Conservation (phyloP, 2,797 vertebrate species). For the Lateolabrax maculatus region DNA sequence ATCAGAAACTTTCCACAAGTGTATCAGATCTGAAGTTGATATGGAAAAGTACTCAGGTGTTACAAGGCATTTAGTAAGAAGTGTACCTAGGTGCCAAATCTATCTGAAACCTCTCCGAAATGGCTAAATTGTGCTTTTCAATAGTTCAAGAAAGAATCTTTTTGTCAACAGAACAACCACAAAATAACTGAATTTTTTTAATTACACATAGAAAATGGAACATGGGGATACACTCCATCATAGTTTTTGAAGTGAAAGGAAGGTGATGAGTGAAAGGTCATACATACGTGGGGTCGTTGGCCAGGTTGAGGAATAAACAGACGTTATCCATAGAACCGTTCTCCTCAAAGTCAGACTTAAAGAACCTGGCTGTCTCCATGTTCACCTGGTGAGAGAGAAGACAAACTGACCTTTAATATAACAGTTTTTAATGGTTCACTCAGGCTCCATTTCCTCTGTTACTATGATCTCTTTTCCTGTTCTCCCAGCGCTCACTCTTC, state of each 20-base stretch:
- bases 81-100: not conserved
- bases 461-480: no score
- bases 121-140: not conserved
- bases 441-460: no score
- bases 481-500: no score
- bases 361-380: constrained; percentile 78
- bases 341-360: constrained; percentile 80
- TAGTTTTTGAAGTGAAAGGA: no score
- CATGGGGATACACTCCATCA: no score
- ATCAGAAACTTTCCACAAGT: not conserved
- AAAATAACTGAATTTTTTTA: no score
- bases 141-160: not conserved
- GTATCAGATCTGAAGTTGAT: not conserved
- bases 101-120: not conserved
- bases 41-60: not conserved
- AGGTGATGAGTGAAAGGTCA: not conserved
- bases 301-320: constrained; percentile 76
- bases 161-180: not conserved
- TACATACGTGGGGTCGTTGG: constrained; percentile 74
- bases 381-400: constrained; percentile 59
- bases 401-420: no score
- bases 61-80: not conserved
- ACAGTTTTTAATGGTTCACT: no score
- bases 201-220: no score
- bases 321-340: constrained; percentile 80